Evolutionary conservation across 2,888 invertebrate genomes (phyloP), one percentile per base, ranked within the genome.

Genomic region (Scotopteryx bipunctaria): DNA sequence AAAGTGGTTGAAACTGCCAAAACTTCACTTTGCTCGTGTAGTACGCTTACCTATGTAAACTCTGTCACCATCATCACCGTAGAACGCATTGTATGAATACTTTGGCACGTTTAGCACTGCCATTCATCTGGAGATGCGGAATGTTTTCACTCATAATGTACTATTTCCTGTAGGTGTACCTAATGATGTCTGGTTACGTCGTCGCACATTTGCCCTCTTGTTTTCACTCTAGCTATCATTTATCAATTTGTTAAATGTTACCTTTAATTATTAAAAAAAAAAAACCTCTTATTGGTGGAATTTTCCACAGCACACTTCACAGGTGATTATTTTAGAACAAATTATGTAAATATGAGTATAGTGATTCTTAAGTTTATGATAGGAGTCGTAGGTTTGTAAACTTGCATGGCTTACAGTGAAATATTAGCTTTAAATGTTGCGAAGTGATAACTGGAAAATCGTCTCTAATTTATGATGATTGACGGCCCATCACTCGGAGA

Each of bases 401-500:
- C 32, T 17, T 42, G 17, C 21, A 37, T 33, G 23, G 13, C 44
- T 45, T 53, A 48, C 42, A 48, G 40, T 46, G 45, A 48, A 53
- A 44, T 57, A 49, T 57, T 50, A 55, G 43, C 45, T 44, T 59
- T 61, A 66, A 66, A 70, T 70, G 64, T 69, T 67, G 75, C 56
- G 63, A 69, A 73, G 75, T 76, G 80, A 78, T 82, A 80, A 83
- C 79, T 80, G 80, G 82, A 79, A 84, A 86, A 84, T 80, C 73
- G 71, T 75, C 77, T 79, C 73, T 79, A 76, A 78, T 78, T 78
- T 81, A 77, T 77, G 75, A 79, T 84, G 85, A 86, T 85, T 86
- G 85, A 85, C 83, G 78, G 79, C 78, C 80, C 81, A 83, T 85
- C 84, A 75, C 59, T 58, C 21, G 76, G 86, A 84, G 88, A 89